Evolutionary conservation across 2,888 invertebrate species (phyloP).

Genomic region (Lathronympha strigana): DNA sequence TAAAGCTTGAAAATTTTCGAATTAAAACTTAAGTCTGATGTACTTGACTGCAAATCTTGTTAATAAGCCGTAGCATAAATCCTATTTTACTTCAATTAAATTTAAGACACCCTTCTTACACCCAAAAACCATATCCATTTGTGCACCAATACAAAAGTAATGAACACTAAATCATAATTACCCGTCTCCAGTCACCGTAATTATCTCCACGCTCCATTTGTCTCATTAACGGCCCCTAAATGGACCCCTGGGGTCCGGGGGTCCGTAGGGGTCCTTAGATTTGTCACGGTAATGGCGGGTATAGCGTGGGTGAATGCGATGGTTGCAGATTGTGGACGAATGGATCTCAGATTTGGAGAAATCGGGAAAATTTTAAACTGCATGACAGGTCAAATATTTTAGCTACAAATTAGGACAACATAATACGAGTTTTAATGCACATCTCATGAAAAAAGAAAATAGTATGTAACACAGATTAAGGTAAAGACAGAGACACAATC

Average conservation of each 20-base stretch:
- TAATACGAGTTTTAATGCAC: too few relatives aligned
- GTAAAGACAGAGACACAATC: too few relatives aligned
- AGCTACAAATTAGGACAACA: too few relatives aligned
- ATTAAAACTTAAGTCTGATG: too few relatives aligned
- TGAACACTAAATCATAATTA: conserved; percentile 40
- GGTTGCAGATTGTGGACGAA: conserved; percentile 10
- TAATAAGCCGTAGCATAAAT: too few relatives aligned
- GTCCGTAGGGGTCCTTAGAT: conserved; percentile 32
- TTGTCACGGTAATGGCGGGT: conserved; percentile 37
- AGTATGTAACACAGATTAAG: too few relatives aligned
- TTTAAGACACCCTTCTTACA: not conserved
- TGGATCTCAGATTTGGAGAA: not conserved
- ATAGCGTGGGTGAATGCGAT: conserved; percentile 11
- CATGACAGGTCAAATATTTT: not conserved
- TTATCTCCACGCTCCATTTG: conserved; percentile 56
- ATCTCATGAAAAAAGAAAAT: too few relatives aligned
- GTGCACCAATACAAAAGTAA: conserved; percentile 25
- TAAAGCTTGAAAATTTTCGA: too few relatives aligned
- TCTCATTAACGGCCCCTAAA: conserved; percentile 40
- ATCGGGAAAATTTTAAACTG: not conserved
- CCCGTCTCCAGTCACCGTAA: conserved; percentile 44
- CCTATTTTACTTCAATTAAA: not conserved
- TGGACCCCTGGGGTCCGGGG: conserved; percentile 29
- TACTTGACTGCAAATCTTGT: too few relatives aligned
- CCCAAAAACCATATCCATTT: conserved; percentile 3